These are phyloP conservation scores for Corythaeola cristata DNA, from an alignment of 2,113 vertebrate genomes.

Conservation along the genomic window DNA sequence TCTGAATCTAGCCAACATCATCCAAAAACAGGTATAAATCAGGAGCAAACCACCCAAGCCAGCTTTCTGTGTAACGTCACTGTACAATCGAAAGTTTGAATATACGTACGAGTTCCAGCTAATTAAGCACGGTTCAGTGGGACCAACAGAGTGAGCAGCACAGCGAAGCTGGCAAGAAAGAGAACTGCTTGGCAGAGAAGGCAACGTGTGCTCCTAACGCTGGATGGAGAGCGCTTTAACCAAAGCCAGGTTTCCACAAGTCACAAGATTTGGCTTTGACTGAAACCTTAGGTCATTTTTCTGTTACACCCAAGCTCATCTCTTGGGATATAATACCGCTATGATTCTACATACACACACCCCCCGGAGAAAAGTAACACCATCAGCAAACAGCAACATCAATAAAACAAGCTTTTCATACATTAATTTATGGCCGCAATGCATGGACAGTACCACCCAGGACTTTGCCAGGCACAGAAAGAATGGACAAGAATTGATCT, in stretches of 20 bases:
- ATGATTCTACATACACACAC: not conserved
- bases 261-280: not conserved
- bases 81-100: not conserved
- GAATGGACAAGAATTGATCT: not conserved
- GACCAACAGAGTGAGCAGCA: not conserved
- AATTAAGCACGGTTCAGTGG: not conserved
- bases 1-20: no score
- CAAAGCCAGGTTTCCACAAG: conserved; percentile 12
- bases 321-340: not conserved
- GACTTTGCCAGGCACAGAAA: not conserved
- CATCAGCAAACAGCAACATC: not conserved
- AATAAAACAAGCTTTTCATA: not conserved
- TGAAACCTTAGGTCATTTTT: not conserved
- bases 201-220: not conserved
- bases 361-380: not conserved
- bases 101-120: not conserved
- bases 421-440: not conserved
- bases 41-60: not conserved
- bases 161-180: not conserved
- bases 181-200: not conserved
- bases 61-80: not conserved
- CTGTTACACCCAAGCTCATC: not conserved
- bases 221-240: not conserved
- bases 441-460: not conserved
- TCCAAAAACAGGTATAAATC: no score